Percentiles rank a stretch among this genome's conserved stretches.
Evolutionary conservation across 2,797 vertebrate genomes (phyloP).

Genomic region (Enteromius unitaeniatus): DNA sequence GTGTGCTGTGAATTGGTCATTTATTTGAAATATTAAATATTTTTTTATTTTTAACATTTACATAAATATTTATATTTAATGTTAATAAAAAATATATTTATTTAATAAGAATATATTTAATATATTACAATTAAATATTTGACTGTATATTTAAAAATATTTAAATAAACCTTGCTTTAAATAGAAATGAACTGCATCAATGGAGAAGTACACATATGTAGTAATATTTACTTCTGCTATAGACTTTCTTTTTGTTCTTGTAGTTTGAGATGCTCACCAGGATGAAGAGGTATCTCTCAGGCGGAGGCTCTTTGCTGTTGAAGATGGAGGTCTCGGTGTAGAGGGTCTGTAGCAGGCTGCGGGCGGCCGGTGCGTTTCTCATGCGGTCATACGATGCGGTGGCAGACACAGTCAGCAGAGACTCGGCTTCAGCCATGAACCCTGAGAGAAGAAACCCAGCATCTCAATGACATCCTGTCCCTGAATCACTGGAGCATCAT

Average conservation of each 20-base stretch:
- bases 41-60: background rate
- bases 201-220: background rate
- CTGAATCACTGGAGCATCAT: background rate
- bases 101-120: background rate
- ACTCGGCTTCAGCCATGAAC: constrained; percentile 83
- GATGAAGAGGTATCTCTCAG: constrained; percentile 86
- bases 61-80: no score
- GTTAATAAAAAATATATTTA: background rate
- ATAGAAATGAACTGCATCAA: background rate
- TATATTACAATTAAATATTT: no score
- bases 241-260: background rate
- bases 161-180: background rate
- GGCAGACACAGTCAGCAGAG: constrained; percentile 78
- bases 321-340: constrained; percentile 82
- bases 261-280: constrained; percentile 71
- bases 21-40: background rate
- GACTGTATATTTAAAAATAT: no score
- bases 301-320: constrained; percentile 70
- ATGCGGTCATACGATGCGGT: constrained; percentile 78
- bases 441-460: constrained; percentile 66
- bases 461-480: background rate
- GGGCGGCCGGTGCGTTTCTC: constrained; percentile 76
- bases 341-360: constrained; percentile 73
- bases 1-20: background rate
- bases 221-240: background rate